Evolutionary conservation across 2,888 invertebrate genomes (phyloP), one percentile per base, ranked within the genome.

Genomic region (Mesorhabditis belari): DNA sequence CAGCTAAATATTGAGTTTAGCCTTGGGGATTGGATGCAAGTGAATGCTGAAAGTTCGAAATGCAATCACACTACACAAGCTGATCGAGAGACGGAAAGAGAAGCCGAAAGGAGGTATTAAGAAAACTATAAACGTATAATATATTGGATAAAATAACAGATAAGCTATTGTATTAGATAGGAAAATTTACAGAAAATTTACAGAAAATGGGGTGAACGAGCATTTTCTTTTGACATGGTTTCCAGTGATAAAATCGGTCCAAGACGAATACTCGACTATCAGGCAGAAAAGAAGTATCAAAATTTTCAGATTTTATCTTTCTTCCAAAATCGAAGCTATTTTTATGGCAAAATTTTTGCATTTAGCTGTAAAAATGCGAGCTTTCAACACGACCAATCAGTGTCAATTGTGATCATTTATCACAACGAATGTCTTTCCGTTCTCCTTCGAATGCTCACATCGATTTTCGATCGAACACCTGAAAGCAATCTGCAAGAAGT

Each of bases 351-450:
- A n/a, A n/a, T n/a, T n/a, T n/a, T n/a, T 9, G 44, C n/a, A n/a
- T 35, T 35, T 35, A 50, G 51, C 6, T 50, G 51, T 50, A 50
- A 50, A 19, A 19, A 50, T 6, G 19, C 51, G 17, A n/a, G 19
- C 6, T 50, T 50, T 23, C 17, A 55, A 28, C 44, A 61, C 21
- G 28, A 28, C 6, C 65, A 67, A 44, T 67, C 63, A 9, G 74
- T 71, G 3, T 75, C 73, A 82, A 90, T 98, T 75, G 91, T 98
- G 63, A 93, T 98, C 77, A 95, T 98, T 59, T 98, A 96, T 85
- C 95, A 96, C 85, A 98, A 98, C 82, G 96, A 98, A 83, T 95
- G 95, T 0, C 94, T 95, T 92, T 89, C 92, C 49, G 96, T 96
- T 0, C 86, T 98, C 26, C 85, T 96, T 65, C 86, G 96, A 61